Evolutionary conservation across 2,797 vertebrate genomes (phyloP).

Genomic region (Bufotes viridis): DNA sequence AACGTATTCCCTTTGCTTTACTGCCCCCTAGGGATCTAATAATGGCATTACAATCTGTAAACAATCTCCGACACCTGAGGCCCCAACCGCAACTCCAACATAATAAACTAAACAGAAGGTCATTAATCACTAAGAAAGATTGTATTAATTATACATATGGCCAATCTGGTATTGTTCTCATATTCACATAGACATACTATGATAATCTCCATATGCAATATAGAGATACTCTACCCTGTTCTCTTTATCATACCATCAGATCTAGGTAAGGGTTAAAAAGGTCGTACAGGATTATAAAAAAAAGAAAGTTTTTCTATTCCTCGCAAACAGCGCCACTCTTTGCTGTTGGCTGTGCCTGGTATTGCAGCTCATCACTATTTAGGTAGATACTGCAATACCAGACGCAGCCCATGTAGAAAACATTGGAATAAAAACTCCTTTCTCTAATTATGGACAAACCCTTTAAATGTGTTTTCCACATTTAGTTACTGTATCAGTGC

Average conservation of each 20-base stretch:
- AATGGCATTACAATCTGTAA: not conserved
- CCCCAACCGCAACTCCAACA: not conserved
- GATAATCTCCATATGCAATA: not conserved
- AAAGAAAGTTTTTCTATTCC: no score
- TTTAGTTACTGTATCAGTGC: no score
- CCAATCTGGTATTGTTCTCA: not conserved
- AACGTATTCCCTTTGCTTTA: slow-evolving; percentile 13
- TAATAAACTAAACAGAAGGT: not conserved
- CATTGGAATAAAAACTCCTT: not conserved
- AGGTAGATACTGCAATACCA: no score
- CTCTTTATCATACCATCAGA: not conserved
- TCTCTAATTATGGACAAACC: not conserved
- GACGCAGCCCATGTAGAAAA: no score
- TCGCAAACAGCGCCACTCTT: not conserved
- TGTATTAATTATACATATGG: not conserved
- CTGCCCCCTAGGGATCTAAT: slow-evolving; percentile 21
- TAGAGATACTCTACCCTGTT: not conserved
- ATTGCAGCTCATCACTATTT: not conserved
- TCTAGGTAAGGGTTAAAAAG: not conserved
- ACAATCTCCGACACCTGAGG: not conserved
- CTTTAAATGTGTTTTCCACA: not conserved
- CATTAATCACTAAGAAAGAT: not conserved
- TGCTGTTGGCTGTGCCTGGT: not conserved
- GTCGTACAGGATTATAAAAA: no score
- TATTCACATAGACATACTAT: not conserved